phyloP scores from a whole-genome alignment of 2,888 invertebrate species.

The Punctoribates punctum region DNA sequence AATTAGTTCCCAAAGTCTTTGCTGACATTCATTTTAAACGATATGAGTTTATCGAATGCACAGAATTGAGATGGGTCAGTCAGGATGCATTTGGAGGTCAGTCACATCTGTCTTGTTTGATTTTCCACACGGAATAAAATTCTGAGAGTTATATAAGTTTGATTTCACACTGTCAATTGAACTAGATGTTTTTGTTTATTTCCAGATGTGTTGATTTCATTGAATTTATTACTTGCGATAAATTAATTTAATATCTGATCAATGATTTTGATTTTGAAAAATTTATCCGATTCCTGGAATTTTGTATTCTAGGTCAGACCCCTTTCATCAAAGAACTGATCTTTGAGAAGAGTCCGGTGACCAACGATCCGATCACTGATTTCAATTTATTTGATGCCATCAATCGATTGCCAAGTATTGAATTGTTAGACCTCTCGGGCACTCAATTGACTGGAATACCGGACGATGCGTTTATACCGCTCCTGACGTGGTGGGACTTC shows the following conservation, averaged over 20 bases:
- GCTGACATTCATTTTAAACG: neutral
- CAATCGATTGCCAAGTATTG: constrained; percentile 10
- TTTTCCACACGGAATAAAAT: too few species aligned
- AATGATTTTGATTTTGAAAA: too few species aligned
- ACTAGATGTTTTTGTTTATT: too few species aligned
- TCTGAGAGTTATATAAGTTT: too few species aligned
- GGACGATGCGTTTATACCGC: neutral
- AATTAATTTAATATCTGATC: too few species aligned
- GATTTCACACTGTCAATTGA: too few species aligned
- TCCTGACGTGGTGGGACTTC: neutral
- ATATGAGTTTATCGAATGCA: neutral
- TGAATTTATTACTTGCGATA: too few species aligned
- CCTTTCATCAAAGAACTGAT: neutral
- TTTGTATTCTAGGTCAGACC: constrained; percentile 1
- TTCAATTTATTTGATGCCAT: neutral
- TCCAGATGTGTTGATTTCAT: too few species aligned
- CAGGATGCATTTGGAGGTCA: neutral
- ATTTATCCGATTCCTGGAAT: too few species aligned
- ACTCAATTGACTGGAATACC: constrained; percentile 15
- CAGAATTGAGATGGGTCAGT: neutral
- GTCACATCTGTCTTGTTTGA: neutral
- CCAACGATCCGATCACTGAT: neutral
- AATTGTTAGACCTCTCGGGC: neutral
- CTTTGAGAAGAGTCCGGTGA: neutral
- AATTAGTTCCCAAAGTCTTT: neutral